Base-by-base conservation (phyloP, 2,797 vertebrate species). In the Staurois parvus region DNA sequence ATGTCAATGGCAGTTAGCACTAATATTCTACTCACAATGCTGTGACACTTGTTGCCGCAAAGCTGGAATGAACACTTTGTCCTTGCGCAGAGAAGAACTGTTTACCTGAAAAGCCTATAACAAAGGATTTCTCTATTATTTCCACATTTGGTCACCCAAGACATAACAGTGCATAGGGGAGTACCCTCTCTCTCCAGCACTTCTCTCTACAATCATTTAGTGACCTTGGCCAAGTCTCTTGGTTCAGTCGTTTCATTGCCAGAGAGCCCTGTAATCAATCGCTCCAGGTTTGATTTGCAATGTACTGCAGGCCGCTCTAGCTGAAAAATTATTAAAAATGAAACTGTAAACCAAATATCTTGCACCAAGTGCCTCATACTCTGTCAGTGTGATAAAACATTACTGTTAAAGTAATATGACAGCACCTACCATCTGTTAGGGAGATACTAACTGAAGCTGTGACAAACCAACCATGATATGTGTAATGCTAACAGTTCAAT, bases 401-500 rank as follows among this genome's bases (percentile, higher is more conserved):
- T 62, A 45, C 42, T 72, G 76, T 30, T 78, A 52, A 76, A 45
- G 67, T 75, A 72, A 32, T 30, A 72, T 72, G 75, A 78, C 67
- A 72, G 32, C 66, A 84, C 32, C 74, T n/a, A 26, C 72, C 83
- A 84, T 78, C 76, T 79, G 76, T 66, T 72, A 79, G 56, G 28
- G n/a, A 79, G 68, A 79, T 73, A 72, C 45, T 77, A 72, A 76
- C 68, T 52, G 32, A 30, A 64, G 66, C 75, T 29, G 83, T 72
- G 67, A 66, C 76, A 77, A 84, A 67, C 68, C 83, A 73, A 78
- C 34, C 83, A 72, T 84, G 83, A 79, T 30, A 84, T 66, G 56
- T 42, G n/a, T 67, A 52, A 75, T 52, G 40, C 81, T 13, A 75
- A 76, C 81, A 76, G 37, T 28, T 78, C 83, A 79, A 73, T 42